Percentiles rank a stretch among this genome's conserved stretches.
phyloP scores from a whole-genome alignment of 2,113 vertebrate species.

The Mastomys natalensis region DNA sequence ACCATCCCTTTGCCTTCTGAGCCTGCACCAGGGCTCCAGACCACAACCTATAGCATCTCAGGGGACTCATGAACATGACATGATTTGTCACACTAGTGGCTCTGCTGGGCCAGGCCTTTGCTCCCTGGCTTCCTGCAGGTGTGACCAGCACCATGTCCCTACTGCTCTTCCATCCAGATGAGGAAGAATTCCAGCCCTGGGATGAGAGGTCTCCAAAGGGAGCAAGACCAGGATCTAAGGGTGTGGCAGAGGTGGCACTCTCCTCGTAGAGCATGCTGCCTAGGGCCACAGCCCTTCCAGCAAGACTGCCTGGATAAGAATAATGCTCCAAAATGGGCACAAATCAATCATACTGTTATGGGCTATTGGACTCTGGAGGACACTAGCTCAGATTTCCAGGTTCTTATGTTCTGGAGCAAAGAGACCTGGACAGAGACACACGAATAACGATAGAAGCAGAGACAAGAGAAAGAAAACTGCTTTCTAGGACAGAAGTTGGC shows the following conservation, averaged over 20 bases:
- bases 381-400: not conserved
- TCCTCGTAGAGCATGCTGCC: too few species aligned
- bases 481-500: not conserved
- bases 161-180: not conserved
- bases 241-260: not conserved
- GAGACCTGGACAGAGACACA: not conserved
- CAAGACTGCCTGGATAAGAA: not conserved
- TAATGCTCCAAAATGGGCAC: too few species aligned
- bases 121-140: not conserved
- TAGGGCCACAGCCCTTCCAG: not conserved
- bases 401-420: not conserved
- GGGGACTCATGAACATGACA: not conserved
- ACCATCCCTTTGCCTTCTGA: not conserved
- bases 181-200: not conserved
- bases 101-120: not conserved
- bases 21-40: not conserved
- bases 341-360: not conserved
- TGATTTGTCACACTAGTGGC: not conserved
- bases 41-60: not conserved
- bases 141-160: not conserved
- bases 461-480: not conserved
- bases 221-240: not conserved
- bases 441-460: not conserved
- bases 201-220: not conserved
- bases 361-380: not conserved